Evolutionary conservation across 2,113 vertebrate species (phyloP), one percentile per base, ranked within the genome.

Genomic region (Plecotus auritus): DNA sequence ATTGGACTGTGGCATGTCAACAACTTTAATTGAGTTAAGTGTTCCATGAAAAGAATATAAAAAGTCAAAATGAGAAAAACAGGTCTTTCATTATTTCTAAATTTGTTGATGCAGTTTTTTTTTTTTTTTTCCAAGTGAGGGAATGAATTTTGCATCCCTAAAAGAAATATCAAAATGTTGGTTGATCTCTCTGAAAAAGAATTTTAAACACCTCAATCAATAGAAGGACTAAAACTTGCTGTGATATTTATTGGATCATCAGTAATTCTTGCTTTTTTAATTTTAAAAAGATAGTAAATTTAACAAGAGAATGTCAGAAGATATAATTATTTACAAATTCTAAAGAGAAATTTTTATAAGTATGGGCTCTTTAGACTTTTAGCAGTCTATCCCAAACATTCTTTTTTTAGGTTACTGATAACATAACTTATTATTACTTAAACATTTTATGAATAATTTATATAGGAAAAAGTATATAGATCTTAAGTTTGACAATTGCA

Each of bases 161-260:
- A 96, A 97, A 95, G 89, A 96, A 98, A 95, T 93, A 92, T 56
- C 82, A 96, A 93, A 94, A 73, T 97, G 51, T 86, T 85, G 82
- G 85, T 74, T 93, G 37, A 59, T 98, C 51, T 95, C 26, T 83
- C 90, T 98, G 97, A 97, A 97, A 98, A 94, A 93, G 95, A 97
- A 97, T 97, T 98, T 98, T 98, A 98, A 98, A 96, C 93, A 93
- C 76, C 97, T 97, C 88, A 85, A 97, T 97, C 97, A 92, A 40
- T 76, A 90, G 51, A 96, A 98, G 96, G 97, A 59, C 96, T 96
- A 76, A 97, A 95, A 98, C 96, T 95, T 97, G 95, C 97, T 98
- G 94, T 97, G 96, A 97, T 98, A 97, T 97, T 97, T 97, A 98
- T 97, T 97, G 97, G 96, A 96, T 84, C 32, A 47, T 97, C 86